Evolutionary conservation across 2,888 invertebrate species (phyloP).

Genomic region (Drosophila gaucha): DNA sequence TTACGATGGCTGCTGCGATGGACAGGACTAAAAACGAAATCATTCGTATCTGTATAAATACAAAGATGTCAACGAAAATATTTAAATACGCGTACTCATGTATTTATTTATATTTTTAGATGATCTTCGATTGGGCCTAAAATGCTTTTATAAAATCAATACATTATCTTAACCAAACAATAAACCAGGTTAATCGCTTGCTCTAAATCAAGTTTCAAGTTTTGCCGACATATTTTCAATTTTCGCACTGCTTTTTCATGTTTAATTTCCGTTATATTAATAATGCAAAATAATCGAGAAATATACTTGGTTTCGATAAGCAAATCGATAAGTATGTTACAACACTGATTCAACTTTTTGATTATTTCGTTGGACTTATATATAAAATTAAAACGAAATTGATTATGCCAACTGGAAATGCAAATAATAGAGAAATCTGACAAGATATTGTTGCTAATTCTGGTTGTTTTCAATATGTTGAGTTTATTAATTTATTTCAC

Average conservation of each 20-base stretch:
- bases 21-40: constrained; percentile 40
- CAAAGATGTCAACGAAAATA: neutral
- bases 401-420: too few relatives aligned
- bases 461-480: neutral
- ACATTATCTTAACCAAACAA: neutral
- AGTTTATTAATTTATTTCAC: neutral
- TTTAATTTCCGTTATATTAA: neutral
- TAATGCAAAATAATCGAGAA: neutral
- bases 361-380: too few relatives aligned
- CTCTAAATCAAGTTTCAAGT: neutral
- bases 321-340: neutral
- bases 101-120: too few relatives aligned
- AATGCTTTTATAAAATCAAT: neutral
- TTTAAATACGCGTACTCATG: neutral
- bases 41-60: too few relatives aligned
- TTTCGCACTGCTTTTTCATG: neutral
- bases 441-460: neutral
- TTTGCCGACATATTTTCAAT: neutral
- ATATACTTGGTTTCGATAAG: constrained; percentile 9
- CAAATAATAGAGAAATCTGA: too few relatives aligned
- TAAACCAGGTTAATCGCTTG: neutral
- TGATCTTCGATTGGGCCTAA: too few relatives aligned
- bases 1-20: constrained; percentile 71
- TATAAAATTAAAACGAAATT: too few relatives aligned
- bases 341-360: neutral